Conservation (phyloP, 2,888 invertebrate genomes). For the Synanthedon myopaeformis region DNA sequence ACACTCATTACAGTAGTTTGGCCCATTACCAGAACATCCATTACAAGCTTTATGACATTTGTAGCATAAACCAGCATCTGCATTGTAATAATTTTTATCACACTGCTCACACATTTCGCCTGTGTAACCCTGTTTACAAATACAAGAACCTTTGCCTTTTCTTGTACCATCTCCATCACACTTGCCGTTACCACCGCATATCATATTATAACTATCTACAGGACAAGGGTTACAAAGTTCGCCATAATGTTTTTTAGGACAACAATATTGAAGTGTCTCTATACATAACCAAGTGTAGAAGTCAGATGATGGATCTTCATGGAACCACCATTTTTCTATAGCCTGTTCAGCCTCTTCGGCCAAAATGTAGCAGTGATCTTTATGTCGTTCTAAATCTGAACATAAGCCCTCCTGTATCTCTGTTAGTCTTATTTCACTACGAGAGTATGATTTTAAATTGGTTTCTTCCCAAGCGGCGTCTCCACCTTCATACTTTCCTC, state of each 20-base stretch:
- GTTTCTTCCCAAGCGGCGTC: constrained; percentile 95
- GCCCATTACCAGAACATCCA: constrained; percentile 80
- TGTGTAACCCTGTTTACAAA: constrained; percentile 83
- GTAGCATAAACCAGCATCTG: constrained; percentile 77
- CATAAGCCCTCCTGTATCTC: constrained; percentile 94
- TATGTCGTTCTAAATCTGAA: constrained; percentile 74
- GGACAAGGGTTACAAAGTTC: constrained; percentile 82
- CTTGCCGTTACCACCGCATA: constrained; percentile 85
- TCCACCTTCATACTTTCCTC: constrained; percentile 92
- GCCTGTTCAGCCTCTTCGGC: constrained; percentile 83
- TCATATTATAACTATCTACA: constrained; percentile 48
- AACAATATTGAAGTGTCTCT: constrained; percentile 81
- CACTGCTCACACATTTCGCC: constrained; percentile 85
- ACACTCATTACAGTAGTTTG: constrained; percentile 67
- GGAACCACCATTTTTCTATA: constrained; percentile 92
- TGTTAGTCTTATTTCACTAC: constrained; percentile 89
- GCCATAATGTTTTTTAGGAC: constrained; percentile 86
- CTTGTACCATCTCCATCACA: constrained; percentile 90
- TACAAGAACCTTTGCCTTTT: constrained; percentile 91
- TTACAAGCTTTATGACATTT: constrained; percentile 84
- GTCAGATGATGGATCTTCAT: constrained; percentile 62
- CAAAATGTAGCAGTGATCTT: constrained; percentile 83
- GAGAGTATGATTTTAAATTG: constrained; percentile 83
- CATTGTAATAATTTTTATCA: constrained; percentile 74
- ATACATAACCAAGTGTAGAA: constrained; percentile 81